A percentile compares a stretch with the other conserved stretches of the same genome.
These are phyloP conservation scores for Scaptodrosophila latifasciaeformis DNA, from an alignment of 2,888 invertebrate genomes.

Conservation along the genomic window DNA sequence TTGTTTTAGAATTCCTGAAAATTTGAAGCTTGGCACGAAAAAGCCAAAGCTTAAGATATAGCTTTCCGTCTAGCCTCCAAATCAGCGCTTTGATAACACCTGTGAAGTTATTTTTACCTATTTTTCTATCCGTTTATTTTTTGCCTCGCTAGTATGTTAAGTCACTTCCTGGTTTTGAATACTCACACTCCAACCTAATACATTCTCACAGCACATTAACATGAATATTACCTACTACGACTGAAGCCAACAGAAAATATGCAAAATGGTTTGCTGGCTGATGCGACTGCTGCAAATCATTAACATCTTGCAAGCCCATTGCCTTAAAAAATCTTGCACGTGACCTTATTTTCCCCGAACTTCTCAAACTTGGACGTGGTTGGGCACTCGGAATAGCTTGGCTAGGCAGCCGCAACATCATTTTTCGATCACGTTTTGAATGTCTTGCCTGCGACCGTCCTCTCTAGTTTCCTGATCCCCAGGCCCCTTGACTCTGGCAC, in stretches of 20 bases:
- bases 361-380: slow-evolving; percentile 37
- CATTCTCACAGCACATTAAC: slow-evolving; percentile 50
- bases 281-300: slow-evolving; percentile 51
- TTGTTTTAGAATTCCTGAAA: no score
- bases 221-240: slow-evolving; percentile 66
- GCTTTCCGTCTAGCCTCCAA: no score
- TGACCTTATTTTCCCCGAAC: slow-evolving; percentile 68
- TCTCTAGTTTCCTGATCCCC: not conserved
- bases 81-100: no score
- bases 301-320: slow-evolving; percentile 49
- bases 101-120: slow-evolving; percentile 66
- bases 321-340: slow-evolving; percentile 65
- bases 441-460: slow-evolving; percentile 49
- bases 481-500: slow-evolving; percentile 37
- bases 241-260: slow-evolving; percentile 55
- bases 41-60: no score
- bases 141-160: slow-evolving; percentile 41
- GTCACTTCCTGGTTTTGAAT: slow-evolving; percentile 68
- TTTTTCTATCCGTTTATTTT: slow-evolving; percentile 20
- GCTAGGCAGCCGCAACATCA: slow-evolving; percentile 53
- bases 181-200: slow-evolving; percentile 32
- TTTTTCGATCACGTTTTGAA: slow-evolving; percentile 69
- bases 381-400: slow-evolving; percentile 29
- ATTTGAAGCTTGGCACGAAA: no score
- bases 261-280: slow-evolving; percentile 55